Evolutionary conservation across 2,113 vertebrate genomes (phyloP).

Genomic region (Rhinolophus ferrumequinum): DNA sequence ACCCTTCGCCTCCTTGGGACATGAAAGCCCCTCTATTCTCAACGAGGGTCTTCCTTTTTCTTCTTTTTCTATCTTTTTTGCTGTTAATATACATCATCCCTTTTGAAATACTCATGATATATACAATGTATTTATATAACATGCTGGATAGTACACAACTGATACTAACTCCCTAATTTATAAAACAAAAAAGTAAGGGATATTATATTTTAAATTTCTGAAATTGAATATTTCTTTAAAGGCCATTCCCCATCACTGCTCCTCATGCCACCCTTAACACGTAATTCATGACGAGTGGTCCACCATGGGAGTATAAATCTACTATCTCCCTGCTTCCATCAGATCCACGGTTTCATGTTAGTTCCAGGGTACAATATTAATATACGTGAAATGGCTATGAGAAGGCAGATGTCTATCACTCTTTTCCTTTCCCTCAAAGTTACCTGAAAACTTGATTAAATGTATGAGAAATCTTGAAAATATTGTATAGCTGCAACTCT

Average conservation of each 20-base stretch:
- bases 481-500: neutral
- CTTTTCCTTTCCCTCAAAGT: neutral
- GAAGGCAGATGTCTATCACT: neutral
- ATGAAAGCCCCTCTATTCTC: neutral
- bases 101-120: neutral
- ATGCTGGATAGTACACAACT: neutral
- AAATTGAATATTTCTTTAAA: conserved; percentile 22
- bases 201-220: conserved; percentile 18
- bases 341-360: neutral
- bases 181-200: conserved; percentile 24
- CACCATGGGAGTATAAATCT: neutral
- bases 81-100: neutral
- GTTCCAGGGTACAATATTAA: neutral
- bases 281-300: neutral
- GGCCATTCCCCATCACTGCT: neutral
- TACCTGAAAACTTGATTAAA: neutral
- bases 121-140: neutral
- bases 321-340: neutral
- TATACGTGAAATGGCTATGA: neutral
- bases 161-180: neutral
- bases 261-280: neutral
- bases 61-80: neutral
- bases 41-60: neutral
- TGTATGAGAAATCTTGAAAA: conserved; percentile 29
- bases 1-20: neutral